A percentile compares a stretch with the other conserved stretches of the same genome.
These are phyloP conservation scores for Clarias macrocephalus DNA, from an alignment of 2,113 vertebrate species.

Conservation along the genomic window DNA sequence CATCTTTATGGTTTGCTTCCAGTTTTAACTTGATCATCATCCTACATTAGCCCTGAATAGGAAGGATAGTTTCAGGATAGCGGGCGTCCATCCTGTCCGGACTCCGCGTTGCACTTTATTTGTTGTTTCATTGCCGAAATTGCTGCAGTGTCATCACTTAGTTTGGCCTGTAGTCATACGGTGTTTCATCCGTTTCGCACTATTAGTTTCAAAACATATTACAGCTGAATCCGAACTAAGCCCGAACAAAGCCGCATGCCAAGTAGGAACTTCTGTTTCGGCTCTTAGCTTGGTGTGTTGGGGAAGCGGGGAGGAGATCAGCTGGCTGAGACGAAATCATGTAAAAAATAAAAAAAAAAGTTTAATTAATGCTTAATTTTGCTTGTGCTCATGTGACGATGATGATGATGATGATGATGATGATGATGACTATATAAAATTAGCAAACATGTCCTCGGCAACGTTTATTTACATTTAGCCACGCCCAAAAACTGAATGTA, in stretches of 20 bases:
- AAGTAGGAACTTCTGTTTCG: not conserved
- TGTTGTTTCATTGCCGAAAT: not conserved
- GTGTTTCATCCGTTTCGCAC: not conserved
- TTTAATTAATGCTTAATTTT: not conserved
- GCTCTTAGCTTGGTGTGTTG: not conserved
- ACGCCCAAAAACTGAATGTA: not conserved
- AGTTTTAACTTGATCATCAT: not conserved
- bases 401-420: not conserved
- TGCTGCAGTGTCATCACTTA: not conserved
- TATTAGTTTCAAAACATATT: conserved; percentile 1
- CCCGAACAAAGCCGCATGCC: not conserved
- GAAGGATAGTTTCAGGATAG: not conserved
- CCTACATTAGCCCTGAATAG: not conserved
- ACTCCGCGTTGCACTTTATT: not conserved
- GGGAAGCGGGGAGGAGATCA: not conserved
- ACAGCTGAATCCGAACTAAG: conserved; percentile 4
- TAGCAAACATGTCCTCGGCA: not conserved
- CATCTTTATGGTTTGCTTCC: not conserved
- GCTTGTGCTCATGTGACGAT: not conserved
- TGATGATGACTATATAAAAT: not conserved
- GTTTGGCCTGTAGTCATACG: not conserved
- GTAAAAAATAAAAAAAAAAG: no score
- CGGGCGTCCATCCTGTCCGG: not conserved
- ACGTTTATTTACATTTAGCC: not conserved
- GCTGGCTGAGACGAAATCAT: no score